Evolutionary conservation across 2,888 invertebrate species (phyloP).

Genomic region (Patella ulyssiponensis): DNA sequence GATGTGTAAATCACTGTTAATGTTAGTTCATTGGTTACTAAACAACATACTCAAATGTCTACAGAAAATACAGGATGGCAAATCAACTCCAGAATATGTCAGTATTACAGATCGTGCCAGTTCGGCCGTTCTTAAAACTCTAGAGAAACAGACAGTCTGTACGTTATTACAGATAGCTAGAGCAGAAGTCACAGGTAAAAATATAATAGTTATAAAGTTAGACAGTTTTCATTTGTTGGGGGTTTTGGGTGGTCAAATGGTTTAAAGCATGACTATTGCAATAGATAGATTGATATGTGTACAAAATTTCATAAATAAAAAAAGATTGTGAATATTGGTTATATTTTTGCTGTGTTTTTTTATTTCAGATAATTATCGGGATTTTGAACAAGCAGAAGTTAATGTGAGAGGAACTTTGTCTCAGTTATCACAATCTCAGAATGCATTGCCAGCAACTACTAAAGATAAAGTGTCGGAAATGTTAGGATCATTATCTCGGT

Average conservation of each 20-base stretch:
- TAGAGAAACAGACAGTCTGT: constrained; percentile 64
- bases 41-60: constrained; percentile 66
- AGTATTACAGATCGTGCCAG: constrained; percentile 68
- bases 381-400: constrained; percentile 79
- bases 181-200: constrained; percentile 76
- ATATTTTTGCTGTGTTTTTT: constrained; percentile 21
- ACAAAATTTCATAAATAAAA: too few species aligned
- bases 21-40: constrained; percentile 76
- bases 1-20: constrained; percentile 78
- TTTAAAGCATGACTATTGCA: too few species aligned
- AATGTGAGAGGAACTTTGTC: constrained; percentile 63
- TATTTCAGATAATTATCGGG: constrained; percentile 76
- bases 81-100: constrained; percentile 63
- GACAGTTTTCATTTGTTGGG: background rate
- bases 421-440: constrained; percentile 45
- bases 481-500: constrained; percentile 16
- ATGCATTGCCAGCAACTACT: constrained; percentile 47
- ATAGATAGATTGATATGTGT: too few species aligned
- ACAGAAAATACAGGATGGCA: constrained; percentile 63
- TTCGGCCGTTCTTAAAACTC: constrained; percentile 62
- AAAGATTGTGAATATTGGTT: too few species aligned
- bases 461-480: constrained; percentile 50
- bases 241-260: too few species aligned
- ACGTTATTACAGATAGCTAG: constrained; percentile 71
- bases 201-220: constrained; percentile 16